Base-by-base conservation (phyloP, 2,888 invertebrate genomes). In the Coenonympha glycerion region DNA sequence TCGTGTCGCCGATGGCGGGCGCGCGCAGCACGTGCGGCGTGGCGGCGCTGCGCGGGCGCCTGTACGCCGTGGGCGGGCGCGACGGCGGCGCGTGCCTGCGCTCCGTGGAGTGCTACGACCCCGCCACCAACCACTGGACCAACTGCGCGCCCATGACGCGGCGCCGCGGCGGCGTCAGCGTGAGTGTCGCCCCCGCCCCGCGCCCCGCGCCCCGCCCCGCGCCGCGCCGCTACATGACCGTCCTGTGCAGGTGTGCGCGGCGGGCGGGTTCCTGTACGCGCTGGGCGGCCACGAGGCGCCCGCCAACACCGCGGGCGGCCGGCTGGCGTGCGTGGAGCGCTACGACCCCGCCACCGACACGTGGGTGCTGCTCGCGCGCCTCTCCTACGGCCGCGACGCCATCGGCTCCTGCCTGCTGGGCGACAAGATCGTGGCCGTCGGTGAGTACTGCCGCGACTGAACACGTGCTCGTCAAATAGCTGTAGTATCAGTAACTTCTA, bases 241-340 rank as follows among this genome's bases (percentile, higher is more conserved):
- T 19, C 3, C 9, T 4, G 4, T n/a, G 18, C 34, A 90, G 90
- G 89, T 92, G 15, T 94, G 95, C 49, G 95, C 95, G 0, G 92
- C 94, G 22, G 93, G 95, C 71, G 96, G 96, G 0, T 95, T 90
- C 76, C 87, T 98, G 44, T 98, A 97, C 79, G 97, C 96, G 1
- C 87, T 97, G 57, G 97, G 98, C 21, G 97, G 98, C 0, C 96
- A 97, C 79, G 97, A 97, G 78, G 95, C 96, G 6, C 96, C 97
- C 0, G 94, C 95, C 18, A 84, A 80, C 67, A 76, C 81, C 0
- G 76, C 71, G 26, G 94, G 93, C 66, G 94, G 95, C 3, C 89
- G 96, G 65, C 94, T 96, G 60, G 94, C 95, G 63, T 96, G 96
- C 68, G 95, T 97, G 9, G 97, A 97, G 85, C 91, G 96, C 77